These are phyloP conservation scores for Potorous gilbertii DNA, from an alignment of 2,797 vertebrate species.

Conservation along the genomic window DNA sequence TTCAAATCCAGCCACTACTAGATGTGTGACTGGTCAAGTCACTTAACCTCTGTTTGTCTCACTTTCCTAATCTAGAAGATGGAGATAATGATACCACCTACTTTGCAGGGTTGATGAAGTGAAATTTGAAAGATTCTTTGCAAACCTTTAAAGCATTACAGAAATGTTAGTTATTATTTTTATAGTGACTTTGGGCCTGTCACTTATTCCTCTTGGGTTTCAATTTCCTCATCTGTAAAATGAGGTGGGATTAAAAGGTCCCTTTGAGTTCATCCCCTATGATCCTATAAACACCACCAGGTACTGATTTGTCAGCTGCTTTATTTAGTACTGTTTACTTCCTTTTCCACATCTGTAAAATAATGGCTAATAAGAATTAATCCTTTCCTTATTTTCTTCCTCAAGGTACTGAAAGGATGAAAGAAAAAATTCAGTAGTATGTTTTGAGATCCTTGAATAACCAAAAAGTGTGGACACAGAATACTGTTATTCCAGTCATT, in stretches of 20 bases:
- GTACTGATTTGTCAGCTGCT: not conserved
- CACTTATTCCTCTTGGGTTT: not conserved
- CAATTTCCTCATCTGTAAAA: not conserved
- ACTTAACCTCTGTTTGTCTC: not conserved
- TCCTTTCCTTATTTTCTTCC: not conserved
- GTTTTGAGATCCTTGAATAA: not conserved
- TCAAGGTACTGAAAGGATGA: not conserved
- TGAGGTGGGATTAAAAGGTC: not conserved
- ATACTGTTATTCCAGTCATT: not conserved
- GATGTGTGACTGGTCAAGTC: not conserved
- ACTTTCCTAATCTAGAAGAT: not conserved
- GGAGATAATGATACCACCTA: not conserved
- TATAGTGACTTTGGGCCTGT: not conserved
- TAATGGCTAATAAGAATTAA: not conserved
- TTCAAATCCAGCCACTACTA: not conserved
- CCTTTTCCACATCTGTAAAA: not conserved
- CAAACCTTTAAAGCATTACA: not conserved
- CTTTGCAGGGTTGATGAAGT: not conserved
- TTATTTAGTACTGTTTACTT: not conserved
- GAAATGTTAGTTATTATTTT: not conserved
- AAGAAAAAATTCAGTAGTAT: not conserved
- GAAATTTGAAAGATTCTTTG: not conserved
- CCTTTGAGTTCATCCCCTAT: not conserved
- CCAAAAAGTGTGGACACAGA: not conserved
- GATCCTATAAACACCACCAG: not conserved